Evolutionary conservation across 1,140 invertebrate species (phyloP).

Genomic region (Brachionus rotundiformis): DNA sequence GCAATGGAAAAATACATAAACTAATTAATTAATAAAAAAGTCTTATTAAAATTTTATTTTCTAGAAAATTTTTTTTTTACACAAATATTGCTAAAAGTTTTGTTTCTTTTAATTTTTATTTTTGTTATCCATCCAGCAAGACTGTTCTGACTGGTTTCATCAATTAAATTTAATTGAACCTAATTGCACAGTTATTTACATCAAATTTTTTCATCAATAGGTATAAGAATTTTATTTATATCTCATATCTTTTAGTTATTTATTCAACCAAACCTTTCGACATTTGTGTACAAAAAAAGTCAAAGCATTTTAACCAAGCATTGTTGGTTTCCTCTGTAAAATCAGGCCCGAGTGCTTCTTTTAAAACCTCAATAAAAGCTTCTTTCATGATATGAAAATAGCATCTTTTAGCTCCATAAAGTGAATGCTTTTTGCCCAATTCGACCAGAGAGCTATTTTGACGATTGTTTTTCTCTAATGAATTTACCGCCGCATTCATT

Average conservation of each 20-base stretch:
- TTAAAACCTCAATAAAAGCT: conserved; percentile 19
- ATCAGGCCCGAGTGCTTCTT: neutral
- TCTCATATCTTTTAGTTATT: neutral
- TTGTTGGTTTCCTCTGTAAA: neutral
- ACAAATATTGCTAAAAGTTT: too few species aligned
- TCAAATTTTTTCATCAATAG: too few species aligned
- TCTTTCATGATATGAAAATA: conserved; percentile 44
- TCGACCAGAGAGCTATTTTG: neutral
- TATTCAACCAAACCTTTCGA: conserved; percentile 21
- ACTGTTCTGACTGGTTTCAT: too few species aligned
- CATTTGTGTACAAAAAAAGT: conserved; percentile 38
- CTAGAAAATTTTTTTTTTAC: too few species aligned
- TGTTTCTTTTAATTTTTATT: too few species aligned
- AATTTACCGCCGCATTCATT: conserved; percentile 36
- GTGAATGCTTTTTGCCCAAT: conserved; percentile 29
- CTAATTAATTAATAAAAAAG: too few species aligned
- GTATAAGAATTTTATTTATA: neutral
- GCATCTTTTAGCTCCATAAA: conserved; percentile 31
- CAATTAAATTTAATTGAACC: too few species aligned
- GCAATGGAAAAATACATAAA: too few species aligned
- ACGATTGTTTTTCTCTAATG: neutral
- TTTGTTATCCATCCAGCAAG: too few species aligned
- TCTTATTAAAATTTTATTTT: too few species aligned
- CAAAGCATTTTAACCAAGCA: conserved; percentile 33
- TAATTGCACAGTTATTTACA: too few species aligned